These are phyloP conservation scores for Panonychus citri DNA, from an alignment of 1,140 invertebrate species.

Conservation along the genomic window DNA sequence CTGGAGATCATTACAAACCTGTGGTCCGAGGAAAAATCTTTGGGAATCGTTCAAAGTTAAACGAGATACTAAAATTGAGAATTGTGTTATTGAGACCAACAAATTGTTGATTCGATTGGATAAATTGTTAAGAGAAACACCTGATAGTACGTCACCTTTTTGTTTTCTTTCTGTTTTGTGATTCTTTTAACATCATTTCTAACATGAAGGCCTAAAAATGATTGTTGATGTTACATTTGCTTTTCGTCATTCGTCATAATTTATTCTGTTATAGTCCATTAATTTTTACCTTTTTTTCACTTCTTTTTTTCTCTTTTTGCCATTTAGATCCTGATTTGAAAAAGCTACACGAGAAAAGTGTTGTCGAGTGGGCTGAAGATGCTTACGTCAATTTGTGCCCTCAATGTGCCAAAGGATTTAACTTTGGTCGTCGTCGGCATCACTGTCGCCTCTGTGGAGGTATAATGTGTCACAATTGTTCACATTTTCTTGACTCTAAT, in stretches of 20 bases:
- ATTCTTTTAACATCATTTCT: background rate
- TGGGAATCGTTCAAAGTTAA: constrained; percentile 48
- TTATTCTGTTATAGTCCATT: too few relatives aligned
- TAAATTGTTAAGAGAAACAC: constrained; percentile 60
- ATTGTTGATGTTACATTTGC: background rate
- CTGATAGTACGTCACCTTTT: constrained; percentile 18
- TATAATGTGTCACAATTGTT: constrained; percentile 83
- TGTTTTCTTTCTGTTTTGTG: background rate
- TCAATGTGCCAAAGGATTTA: constrained; percentile 66
- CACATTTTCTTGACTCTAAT: constrained; percentile 53
- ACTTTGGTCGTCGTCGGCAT: constrained; percentile 64
- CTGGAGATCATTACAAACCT: constrained; percentile 7
- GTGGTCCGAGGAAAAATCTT: constrained; percentile 37
- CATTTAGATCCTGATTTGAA: background rate
- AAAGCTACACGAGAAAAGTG: constrained; percentile 36
- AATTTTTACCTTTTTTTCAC: background rate
- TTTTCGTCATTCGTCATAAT: too few relatives aligned
- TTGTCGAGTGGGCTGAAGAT: constrained; percentile 84
- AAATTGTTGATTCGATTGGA: constrained; percentile 79
- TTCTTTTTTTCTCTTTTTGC: background rate
- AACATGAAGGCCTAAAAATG: background rate
- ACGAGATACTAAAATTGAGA: constrained; percentile 45
- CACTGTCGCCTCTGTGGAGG: constrained; percentile 88
- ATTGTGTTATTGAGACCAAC: constrained; percentile 79
- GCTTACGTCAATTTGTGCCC: constrained; percentile 68